These are phyloP conservation scores for Neocrepidodera transversa DNA, from an alignment of 2,888 invertebrate genomes.

Conservation along the genomic window DNA sequence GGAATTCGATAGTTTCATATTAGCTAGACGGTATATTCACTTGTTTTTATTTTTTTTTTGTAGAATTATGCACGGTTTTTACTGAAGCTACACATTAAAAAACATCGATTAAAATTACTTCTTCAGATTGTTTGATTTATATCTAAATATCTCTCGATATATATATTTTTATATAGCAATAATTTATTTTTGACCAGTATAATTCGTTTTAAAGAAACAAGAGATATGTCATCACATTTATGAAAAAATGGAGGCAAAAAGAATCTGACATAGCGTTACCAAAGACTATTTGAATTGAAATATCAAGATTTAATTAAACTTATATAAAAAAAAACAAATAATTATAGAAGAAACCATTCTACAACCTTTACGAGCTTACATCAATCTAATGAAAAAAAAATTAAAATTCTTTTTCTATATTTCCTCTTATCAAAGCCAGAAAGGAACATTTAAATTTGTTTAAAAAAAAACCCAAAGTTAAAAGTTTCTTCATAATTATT, in stretches of 20 bases:
- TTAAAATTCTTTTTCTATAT: too few species aligned
- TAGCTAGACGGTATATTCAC: conserved; percentile 49
- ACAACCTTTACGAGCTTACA: too few species aligned
- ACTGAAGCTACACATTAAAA: conserved; percentile 57
- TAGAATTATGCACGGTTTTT: conserved; percentile 42
- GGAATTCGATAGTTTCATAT: conserved; percentile 54
- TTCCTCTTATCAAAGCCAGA: too few species aligned
- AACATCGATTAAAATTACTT: conserved; percentile 50
- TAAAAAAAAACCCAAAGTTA: too few species aligned
- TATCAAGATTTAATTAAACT: too few species aligned
- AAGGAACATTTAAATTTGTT: too few species aligned
- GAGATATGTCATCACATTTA: conserved; percentile 17
- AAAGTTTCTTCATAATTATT: too few species aligned
- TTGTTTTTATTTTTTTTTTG: conserved; percentile 36
- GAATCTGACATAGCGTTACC: too few species aligned
- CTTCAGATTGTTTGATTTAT: conserved; percentile 31
- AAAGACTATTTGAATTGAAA: too few species aligned
- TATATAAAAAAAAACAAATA: too few species aligned
- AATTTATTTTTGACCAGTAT: conserved; percentile 2
- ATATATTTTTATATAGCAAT: conserved; percentile 22
- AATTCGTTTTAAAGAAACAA: conserved; percentile 14
- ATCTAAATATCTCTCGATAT: conserved; percentile 33
- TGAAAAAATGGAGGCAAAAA: conserved; percentile 19
- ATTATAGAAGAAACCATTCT: too few species aligned
- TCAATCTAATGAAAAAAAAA: too few species aligned